Conservation (phyloP, 2,888 invertebrate species). For the Drosophila conformis region DNA sequence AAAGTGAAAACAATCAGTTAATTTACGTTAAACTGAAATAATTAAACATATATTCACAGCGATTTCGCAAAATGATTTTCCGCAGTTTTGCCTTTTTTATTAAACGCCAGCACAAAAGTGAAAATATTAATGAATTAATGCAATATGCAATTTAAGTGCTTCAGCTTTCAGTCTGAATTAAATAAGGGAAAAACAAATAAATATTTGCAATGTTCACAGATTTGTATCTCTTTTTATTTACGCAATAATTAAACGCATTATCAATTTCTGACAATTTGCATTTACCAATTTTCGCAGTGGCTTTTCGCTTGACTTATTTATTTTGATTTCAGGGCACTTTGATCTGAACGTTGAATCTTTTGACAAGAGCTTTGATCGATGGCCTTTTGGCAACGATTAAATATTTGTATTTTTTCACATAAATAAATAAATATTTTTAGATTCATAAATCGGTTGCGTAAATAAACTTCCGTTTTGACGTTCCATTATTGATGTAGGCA, state of each 20-base stretch:
- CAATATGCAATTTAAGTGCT: constrained; percentile 30
- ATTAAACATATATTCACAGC: constrained; percentile 38
- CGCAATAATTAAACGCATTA: constrained; percentile 52
- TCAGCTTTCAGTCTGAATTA: not conserved
- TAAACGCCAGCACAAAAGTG: not conserved
- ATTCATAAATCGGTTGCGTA: constrained; percentile 51
- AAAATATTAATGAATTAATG: constrained; percentile 49
- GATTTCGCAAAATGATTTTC: constrained; percentile 25
- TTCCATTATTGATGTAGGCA: constrained; percentile 40
- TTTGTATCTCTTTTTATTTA: constrained; percentile 15
- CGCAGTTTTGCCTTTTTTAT: not conserved
- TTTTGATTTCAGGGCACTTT: constrained; percentile 54
- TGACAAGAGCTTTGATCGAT: constrained; percentile 48
- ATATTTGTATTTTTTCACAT: constrained; percentile 45
- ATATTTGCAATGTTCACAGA: constrained; percentile 36
- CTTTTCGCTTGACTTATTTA: constrained; percentile 61
- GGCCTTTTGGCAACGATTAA: constrained; percentile 38
- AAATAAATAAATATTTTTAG: constrained; percentile 45
- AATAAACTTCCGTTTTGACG: constrained; percentile 46
- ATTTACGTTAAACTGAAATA: constrained; percentile 28
- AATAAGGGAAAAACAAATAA: constrained; percentile 6
- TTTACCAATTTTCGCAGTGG: constrained; percentile 62
- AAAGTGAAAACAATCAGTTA: constrained; percentile 42
- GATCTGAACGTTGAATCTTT: constrained; percentile 48
- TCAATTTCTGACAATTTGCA: constrained; percentile 49